These are phyloP conservation scores for Campylorhamphus procurvoides DNA, from an alignment of 2,113 vertebrate genomes.

Conservation along the genomic window DNA sequence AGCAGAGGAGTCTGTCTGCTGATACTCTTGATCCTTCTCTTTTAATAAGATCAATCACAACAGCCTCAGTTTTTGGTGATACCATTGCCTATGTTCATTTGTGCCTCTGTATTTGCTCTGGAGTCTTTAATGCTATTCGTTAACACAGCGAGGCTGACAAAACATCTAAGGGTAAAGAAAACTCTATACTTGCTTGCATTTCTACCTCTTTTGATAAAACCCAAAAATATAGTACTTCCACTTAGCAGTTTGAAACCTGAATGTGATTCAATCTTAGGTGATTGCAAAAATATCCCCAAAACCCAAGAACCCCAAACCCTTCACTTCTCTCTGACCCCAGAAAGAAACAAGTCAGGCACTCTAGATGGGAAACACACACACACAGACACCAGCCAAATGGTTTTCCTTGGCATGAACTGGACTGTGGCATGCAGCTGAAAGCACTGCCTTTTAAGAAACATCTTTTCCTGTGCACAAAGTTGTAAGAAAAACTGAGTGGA, in stretches of 20 bases:
- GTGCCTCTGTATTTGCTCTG: not conserved
- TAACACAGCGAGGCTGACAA: not conserved
- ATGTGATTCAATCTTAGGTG: not conserved
- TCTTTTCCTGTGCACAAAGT: not conserved
- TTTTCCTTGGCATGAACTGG: not conserved
- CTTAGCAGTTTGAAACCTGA: not conserved
- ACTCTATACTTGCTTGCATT: not conserved
- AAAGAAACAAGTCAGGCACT: not conserved
- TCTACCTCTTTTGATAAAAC: not conserved
- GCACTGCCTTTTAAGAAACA: not conserved
- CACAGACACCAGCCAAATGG: not conserved
- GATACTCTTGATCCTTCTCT: not conserved
- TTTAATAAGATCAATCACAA: not conserved
- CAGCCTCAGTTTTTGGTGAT: not conserved
- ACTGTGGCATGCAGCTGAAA: not conserved
- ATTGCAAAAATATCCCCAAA: not conserved
- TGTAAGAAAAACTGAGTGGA: not conserved
- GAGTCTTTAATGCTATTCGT: not conserved
- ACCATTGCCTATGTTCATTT: not conserved
- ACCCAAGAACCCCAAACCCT: not conserved
- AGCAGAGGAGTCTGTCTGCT: not conserved
- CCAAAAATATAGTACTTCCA: not conserved
- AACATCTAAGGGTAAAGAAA: not conserved
- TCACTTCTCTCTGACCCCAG: not conserved
- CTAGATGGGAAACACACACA: not conserved